A percentile compares a stretch with the other conserved stretches of the same genome.
These are phyloP conservation scores for Lutra lutra DNA, from an alignment of 2,797 vertebrate genomes.

Conservation along the genomic window DNA sequence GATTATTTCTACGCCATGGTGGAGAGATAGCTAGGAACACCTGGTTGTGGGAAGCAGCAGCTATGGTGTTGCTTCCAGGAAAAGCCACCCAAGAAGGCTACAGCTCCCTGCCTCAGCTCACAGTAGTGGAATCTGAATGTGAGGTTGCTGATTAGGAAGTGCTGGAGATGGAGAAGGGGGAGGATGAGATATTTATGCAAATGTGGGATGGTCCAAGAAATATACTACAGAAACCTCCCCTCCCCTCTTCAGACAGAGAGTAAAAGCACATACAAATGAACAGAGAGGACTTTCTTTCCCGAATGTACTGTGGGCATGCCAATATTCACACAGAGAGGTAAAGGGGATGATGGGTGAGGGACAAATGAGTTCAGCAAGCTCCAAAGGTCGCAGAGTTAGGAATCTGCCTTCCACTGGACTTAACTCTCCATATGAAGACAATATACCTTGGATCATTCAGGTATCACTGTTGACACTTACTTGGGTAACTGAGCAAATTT, in stretches of 20 bases:
- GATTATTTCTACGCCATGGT: background rate
- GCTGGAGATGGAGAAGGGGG: background rate
- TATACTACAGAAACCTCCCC: background rate
- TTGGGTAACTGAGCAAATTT: background rate
- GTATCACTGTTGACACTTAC: background rate
- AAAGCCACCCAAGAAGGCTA: background rate
- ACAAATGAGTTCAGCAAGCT: background rate
- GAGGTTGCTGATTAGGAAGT: background rate
- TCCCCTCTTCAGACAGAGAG: background rate
- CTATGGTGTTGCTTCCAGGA: rapidly evolving
- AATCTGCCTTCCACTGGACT: background rate
- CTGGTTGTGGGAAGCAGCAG: background rate
- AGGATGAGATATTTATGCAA: background rate
- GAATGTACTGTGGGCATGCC: rapidly evolving
- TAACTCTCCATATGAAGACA: background rate
- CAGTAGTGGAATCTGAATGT: rapidly evolving
- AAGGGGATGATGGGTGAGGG: background rate
- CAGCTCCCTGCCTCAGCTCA: background rate
- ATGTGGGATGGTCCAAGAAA: background rate
- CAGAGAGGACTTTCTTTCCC: too few relatives aligned
- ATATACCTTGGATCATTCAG: background rate
- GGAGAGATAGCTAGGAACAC: background rate
- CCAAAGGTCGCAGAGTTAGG: background rate
- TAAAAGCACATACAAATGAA: background rate
- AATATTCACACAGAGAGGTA: background rate